These are phyloP conservation scores for Tragelaphus strepsiceros DNA, from an alignment of 2,113 vertebrate genomes.

Conservation along the genomic window DNA sequence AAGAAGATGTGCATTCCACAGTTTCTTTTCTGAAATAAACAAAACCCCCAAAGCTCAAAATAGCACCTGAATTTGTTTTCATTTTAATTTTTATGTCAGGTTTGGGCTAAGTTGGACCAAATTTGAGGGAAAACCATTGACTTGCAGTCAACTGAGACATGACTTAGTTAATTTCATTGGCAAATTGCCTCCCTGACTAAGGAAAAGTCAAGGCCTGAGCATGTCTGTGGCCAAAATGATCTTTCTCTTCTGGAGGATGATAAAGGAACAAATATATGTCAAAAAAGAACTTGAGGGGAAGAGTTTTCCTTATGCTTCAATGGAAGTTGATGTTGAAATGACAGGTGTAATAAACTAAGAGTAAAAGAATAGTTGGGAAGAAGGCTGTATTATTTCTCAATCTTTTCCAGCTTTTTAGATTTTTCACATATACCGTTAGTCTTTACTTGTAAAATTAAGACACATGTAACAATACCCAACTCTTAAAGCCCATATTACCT, in stretches of 20 bases:
- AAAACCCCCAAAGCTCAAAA: neutral
- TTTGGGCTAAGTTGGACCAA: neutral
- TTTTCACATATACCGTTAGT: neutral
- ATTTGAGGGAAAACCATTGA: neutral
- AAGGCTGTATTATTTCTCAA: neutral
- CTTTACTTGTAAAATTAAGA: neutral
- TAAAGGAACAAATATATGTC: neutral
- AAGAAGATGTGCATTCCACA: neutral
- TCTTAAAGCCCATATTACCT: neutral
- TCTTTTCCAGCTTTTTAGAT: neutral
- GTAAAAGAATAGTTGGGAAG: neutral
- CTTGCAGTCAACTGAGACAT: neutral
- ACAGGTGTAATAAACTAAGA: neutral
- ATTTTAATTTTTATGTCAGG: neutral
- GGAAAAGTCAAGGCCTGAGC: neutral
- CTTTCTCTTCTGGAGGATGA: neutral
- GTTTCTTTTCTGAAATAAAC: conserved; percentile 7
- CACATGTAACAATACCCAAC: neutral
- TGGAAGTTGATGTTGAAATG: neutral
- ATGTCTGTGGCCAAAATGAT: neutral
- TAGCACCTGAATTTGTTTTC: neutral
- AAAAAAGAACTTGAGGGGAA: neutral
- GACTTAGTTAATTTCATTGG: neutral
- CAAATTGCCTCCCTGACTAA: neutral
- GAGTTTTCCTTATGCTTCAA: neutral